These are phyloP conservation scores for Pristionchus mayeri DNA, from an alignment of 2,888 invertebrate species.

Conservation along the genomic window DNA sequence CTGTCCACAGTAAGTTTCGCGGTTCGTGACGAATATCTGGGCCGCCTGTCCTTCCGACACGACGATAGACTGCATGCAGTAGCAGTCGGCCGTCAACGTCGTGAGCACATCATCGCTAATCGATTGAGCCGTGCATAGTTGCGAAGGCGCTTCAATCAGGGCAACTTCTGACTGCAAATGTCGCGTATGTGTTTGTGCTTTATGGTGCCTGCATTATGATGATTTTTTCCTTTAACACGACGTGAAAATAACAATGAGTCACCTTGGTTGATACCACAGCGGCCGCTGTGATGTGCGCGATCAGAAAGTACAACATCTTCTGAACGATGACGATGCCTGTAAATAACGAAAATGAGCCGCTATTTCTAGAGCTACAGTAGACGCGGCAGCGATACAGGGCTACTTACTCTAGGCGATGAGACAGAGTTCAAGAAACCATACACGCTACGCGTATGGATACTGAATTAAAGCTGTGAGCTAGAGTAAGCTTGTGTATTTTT, in stretches of 20 bases:
- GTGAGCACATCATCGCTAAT: not conserved
- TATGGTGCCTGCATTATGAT: too few relatives aligned
- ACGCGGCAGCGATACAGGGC: too few relatives aligned
- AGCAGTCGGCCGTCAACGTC: not conserved
- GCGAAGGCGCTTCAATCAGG: not conserved
- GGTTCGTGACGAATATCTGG: not conserved
- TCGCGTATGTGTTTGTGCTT: too few relatives aligned
- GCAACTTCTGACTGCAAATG: not conserved
- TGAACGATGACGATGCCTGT: not conserved
- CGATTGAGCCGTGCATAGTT: not conserved
- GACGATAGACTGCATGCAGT: not conserved
- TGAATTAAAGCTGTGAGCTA: too few relatives aligned
- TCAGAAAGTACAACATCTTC: not conserved
- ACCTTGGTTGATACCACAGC: not conserved
- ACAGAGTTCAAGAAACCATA: too few relatives aligned
- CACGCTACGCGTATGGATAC: too few relatives aligned
- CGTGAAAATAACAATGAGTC: not conserved
- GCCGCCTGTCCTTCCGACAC: not conserved
- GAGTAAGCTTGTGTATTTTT: too few relatives aligned
- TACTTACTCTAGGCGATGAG: too few relatives aligned
- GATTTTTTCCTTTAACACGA: not conserved
- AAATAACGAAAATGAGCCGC: not conserved
- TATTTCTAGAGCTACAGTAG: not conserved
- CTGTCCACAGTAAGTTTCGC: not conserved
- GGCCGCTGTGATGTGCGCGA: not conserved